Evolutionary conservation across 1,140 invertebrate genomes (phyloP), one percentile per base, ranked within the genome.

Genomic region (Adelges cooleyi): DNA sequence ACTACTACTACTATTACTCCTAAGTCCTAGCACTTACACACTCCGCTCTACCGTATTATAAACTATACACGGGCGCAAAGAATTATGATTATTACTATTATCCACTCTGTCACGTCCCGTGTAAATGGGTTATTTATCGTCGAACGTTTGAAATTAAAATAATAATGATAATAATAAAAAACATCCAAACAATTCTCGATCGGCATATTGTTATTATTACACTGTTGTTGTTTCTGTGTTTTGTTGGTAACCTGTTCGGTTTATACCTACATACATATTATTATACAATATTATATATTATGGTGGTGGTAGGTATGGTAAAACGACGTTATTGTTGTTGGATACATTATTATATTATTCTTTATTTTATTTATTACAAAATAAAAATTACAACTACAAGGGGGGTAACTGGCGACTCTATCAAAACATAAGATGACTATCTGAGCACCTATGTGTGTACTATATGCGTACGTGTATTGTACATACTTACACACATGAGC

Each of bases 71-170:
- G 5, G 29, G 29, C 11, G 29, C 29, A 33, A 33, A 33, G 29
- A 33, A 59, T 18, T 18, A 17, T 18, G 6, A n/a, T 59, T 59
- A 59, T 46, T 29, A 46, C 20, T 33, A n/a, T 48, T 29, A 48
- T 48, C 13, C 25, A 33, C n/a, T 33, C 56, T 48, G 56, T 46
- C 54, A 44, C 40, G 25, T 59, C 17, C 42, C 54, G 54, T 46
- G 42, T 62, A 62, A 62, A 62, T 46, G 56, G 38, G 40, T 62
- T 48, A 62, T 62, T 62, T 62, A 62, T 62, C 56, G 56, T 25
- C 18, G n/a, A 48, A 48, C 6, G 18, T 22, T 9, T 15, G 29
- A 33, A 33, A 11, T 33, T 33, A 27, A 27, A 27, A 22, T 22
- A 50, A 50, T 3, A 53, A 53, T 46, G 46, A 33, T 48, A 48